Base-by-base conservation (phyloP, 1,140 invertebrate species). In the Bathynomus jamesi region DNA sequence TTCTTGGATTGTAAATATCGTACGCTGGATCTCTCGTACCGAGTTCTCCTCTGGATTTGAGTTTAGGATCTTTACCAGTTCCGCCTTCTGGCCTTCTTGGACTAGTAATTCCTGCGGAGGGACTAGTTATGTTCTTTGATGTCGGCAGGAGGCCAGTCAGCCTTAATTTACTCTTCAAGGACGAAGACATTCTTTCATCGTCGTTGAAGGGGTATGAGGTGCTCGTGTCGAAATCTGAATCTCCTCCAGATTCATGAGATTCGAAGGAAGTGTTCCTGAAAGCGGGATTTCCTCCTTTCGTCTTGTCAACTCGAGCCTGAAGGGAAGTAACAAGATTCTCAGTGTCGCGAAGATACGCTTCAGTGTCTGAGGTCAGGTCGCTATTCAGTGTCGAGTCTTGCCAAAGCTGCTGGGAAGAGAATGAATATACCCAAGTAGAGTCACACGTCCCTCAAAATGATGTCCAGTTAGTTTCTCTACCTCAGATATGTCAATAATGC, bases 271-370 rank as follows among this genome's bases (percentile, higher is more conserved):
- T 67, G 24, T 67, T 72, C 28, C 72, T 67, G 28, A 73, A 32
- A 3, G 46, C 61, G 5, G 25, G 13, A 17, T 31, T 28, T 29
- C 32, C 53, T 29, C 60, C 46, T 25, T 29, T 64, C 17, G 60
- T 61, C 64, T 40, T 70, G 17, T 69, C 71, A 53, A 78, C 81
- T 31, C 85, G 78, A 13, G 83, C 82, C 74, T 84, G 83, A 78
- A 87, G 83, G 31, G 85, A 85, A 53, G 83, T 81, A 75, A 87
- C 83, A 65, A 86, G 82, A 76, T 81, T 81, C 78, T 85, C 84
- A 46, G 86, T 87, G 65, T 85, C 83, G 40, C 82, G 81, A 10
- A 86, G 78, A 70, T 85, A 81, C 62, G 82, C 40, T 53, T 53
- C 40, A 53, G 40, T 21, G 40, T 53, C 40, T 53, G 40, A 53